Percentiles rank a stretch among this genome's conserved stretches.
Conservation (phyloP, 2,888 invertebrate genomes). For the Scaptomyza reducta region DNA sequence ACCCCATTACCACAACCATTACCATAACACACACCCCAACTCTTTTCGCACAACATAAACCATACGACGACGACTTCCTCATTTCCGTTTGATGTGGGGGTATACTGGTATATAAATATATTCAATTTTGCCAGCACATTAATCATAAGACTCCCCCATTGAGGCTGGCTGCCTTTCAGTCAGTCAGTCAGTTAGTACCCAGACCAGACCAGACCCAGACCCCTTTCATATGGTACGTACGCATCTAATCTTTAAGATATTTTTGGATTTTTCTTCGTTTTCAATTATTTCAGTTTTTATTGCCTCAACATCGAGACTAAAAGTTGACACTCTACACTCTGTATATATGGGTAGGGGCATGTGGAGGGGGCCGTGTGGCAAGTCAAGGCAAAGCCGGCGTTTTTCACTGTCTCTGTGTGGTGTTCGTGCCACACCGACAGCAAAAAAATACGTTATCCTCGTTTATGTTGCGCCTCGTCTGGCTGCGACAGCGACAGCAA, state of each 20-base stretch:
- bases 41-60: slow-evolving; percentile 75
- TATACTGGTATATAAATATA: slow-evolving; percentile 43
- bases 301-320: slow-evolving; percentile 72
- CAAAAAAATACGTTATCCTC: slow-evolving; percentile 77
- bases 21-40: slow-evolving; percentile 59
- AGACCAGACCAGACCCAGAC: slow-evolving; percentile 43
- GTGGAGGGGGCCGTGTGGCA: slow-evolving; percentile 17
- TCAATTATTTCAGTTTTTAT: slow-evolving; percentile 75
- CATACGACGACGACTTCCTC: slow-evolving; percentile 73
- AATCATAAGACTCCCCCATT: slow-evolving; percentile 70
- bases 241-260: slow-evolving; percentile 76
- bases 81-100: slow-evolving; percentile 61
- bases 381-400: slow-evolving; percentile 5
- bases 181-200: slow-evolving; percentile 9
- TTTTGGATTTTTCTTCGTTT: slow-evolving; percentile 59
- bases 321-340: slow-evolving; percentile 75
- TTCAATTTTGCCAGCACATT: slow-evolving; percentile 78
- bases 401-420: slow-evolving; percentile 18
- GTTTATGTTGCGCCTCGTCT: slow-evolving; percentile 72
- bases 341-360: slow-evolving; percentile 11
- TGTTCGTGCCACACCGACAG: slow-evolving; percentile 71
- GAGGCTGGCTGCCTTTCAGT: slow-evolving; percentile 33
- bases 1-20: slow-evolving; percentile 33
- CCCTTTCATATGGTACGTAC: slow-evolving; percentile 52
- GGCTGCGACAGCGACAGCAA: slow-evolving; percentile 23